Base-by-base conservation (phyloP, 2,797 vertebrate genomes). In the Huso huso region DNA sequence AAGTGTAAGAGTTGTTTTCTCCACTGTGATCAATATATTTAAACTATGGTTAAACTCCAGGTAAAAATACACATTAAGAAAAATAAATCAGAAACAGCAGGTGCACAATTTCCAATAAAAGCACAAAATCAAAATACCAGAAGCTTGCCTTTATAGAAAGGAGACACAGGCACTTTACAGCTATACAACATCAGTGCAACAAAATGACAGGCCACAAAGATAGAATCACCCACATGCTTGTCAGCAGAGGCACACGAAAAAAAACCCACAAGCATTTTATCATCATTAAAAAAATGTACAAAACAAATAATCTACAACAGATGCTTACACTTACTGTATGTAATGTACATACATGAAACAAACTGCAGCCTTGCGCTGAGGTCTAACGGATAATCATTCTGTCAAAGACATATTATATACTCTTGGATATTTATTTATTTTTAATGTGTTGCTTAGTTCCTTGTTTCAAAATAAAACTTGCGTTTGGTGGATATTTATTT, bases 151-250 rank as follows among this genome's bases (percentile, higher is more conserved):
- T 69, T 70, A 61, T 77, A 69, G 86, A 88, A 87, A 86, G 84
- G 81, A 79, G 82, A 84, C 88, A 91, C 88, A 91, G 91, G 89
- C 87, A 88, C 37, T 37, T 37, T 37, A 37, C 37, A 37, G 37
- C 37, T 37, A 37, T 37, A 1, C 37, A 37, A 37, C 37, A 37
- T 37, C 37, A 37, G 37, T 37, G 37, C 37, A 37, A 37, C 69
- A 82, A 82, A 73, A 81, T 79, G 74, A 82, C 65, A 83, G 80
- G 82, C 76, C 74, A 75, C 76, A 11, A 37, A 70, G 70, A 67
- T 68, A 64, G 62, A 62, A 69, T 48, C 73, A 66, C 68, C 65
- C 53, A 68, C n/a, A 62, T 52, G 64, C 69, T 52, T 66, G 64
- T 69, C 51, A 67, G 76, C 66, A 76, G 66, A 72, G 69, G 67